phyloP scores from a whole-genome alignment of 2,797 vertebrate genomes.

The Mus minutoides region DNA sequence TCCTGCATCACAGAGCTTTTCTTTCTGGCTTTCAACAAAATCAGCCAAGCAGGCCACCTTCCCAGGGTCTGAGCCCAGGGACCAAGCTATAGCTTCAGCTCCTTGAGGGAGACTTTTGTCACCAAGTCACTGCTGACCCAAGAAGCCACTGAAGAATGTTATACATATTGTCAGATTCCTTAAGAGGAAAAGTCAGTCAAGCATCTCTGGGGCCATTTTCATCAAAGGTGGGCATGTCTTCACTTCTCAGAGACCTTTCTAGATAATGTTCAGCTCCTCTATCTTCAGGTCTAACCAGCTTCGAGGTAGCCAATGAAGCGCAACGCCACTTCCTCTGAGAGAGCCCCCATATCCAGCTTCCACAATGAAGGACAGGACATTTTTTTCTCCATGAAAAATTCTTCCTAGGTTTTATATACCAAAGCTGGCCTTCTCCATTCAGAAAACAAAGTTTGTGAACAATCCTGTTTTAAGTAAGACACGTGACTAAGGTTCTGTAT shows the following conservation, averaged over 20 bases:
- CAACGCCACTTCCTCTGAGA: not conserved
- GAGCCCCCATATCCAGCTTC: not conserved
- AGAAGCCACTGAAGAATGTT: not conserved
- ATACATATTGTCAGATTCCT: not conserved
- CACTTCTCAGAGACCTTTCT: not conserved
- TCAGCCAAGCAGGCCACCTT: not conserved
- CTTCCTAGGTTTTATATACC: not conserved
- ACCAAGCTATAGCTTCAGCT: not conserved
- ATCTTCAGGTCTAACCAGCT: not conserved
- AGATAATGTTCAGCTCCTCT: not conserved
- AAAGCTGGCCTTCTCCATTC: not conserved
- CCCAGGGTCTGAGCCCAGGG: not conserved
- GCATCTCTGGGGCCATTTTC: not conserved
- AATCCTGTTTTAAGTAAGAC: not conserved
- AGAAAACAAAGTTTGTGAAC: not conserved
- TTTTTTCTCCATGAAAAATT: not conserved
- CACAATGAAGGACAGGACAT: not conserved
- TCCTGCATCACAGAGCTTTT: not conserved
- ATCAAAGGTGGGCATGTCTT: accelerated
- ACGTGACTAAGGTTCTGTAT: not conserved
- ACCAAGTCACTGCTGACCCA: not conserved
- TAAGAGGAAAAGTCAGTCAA: not conserved
- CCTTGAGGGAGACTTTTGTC: not conserved
- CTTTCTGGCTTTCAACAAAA: not conserved
- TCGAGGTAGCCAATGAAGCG: not conserved